phyloP scores from a whole-genome alignment of 2,888 invertebrate species.

The Alloplasta piceator region DNA sequence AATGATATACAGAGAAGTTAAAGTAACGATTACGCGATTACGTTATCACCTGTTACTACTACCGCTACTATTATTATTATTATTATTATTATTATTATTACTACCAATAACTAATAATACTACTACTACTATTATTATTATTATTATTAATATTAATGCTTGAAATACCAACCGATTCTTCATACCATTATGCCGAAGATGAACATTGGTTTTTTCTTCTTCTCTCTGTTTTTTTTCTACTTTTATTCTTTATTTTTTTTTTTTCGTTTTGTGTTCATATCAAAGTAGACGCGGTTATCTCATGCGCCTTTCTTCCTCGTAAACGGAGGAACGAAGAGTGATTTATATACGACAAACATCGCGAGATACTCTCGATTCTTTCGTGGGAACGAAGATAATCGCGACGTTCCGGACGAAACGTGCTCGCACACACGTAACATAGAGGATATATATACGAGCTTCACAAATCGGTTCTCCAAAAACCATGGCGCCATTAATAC shows the following conservation, averaged over 20 bases:
- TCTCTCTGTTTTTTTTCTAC: slow-evolving; percentile 50
- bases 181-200: slow-evolving; percentile 57
- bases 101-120: slow-evolving; percentile 76
- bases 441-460: slow-evolving; percentile 47
- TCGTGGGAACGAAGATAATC: slow-evolving; percentile 52
- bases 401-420: slow-evolving; percentile 65
- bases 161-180: slow-evolving; percentile 55
- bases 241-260: slow-evolving; percentile 50
- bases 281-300: slow-evolving; percentile 43
- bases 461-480: slow-evolving; percentile 66
- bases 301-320: slow-evolving; percentile 65
- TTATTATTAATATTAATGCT: slow-evolving; percentile 66
- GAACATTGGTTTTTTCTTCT: slow-evolving; percentile 35
- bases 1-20: slow-evolving; percentile 81
- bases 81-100: slow-evolving; percentile 72
- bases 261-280: slow-evolving; percentile 45
- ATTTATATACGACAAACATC: slow-evolving; percentile 54
- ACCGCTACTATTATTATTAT: slow-evolving; percentile 72
- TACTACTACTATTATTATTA: slow-evolving; percentile 73
- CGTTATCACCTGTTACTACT: slow-evolving; percentile 78
- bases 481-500: slow-evolving; percentile 78
- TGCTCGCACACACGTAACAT: slow-evolving; percentile 46
- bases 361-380: slow-evolving; percentile 8
- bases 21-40: slow-evolving; percentile 78
- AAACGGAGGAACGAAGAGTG: slow-evolving; percentile 50